Base-by-base conservation (phyloP, 2,113 vertebrate genomes). In the Smithornis capensis region DNA sequence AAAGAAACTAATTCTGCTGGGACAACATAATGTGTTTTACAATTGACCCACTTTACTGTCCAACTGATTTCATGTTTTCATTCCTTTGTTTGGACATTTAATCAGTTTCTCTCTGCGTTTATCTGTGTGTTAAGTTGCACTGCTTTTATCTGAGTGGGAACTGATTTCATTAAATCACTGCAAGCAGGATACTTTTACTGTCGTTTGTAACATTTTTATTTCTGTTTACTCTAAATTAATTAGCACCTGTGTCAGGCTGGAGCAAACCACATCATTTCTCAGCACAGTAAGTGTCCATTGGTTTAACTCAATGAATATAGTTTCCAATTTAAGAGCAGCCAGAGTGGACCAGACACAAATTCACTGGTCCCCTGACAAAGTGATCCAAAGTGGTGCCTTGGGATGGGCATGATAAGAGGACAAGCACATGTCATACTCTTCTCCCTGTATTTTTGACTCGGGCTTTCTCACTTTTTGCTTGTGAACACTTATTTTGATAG, bases 161-260 rank as follows among this genome's bases (percentile, higher is more conserved):
- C 85, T 0, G 64, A 96, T 86, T 91, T 77, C 7, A 15, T 88
- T 97, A 95, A 95, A 96, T 91, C 90, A 92, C 68, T 44, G 31
- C 71, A 92, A 92, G 47, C 73, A 81, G 86, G 76, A 83, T 94
- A 73, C 71, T 87, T 95, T 88, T 90, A 91, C 73, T 63, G 71
- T 90, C 94, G 19, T 86, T 93, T 74, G 60, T 67, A 86, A 76
- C 47, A 52, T 40, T 88, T 95, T 96, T 94, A 95, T 90, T 95
- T 94, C 89, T 93, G 56, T 88, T 95, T 91, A 37, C 62, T 63
- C 65, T 85, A 81, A 90, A 90, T 92, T 88, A 92, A 93, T 94
- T 92, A 95, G 31, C 59, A 83, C 22, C 0, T 0, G 27, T 87
- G 68, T 86, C 90, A 88, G 63, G 24, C 59, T 77, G n/a, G 47